phyloP scores from a whole-genome alignment of 2,113 vertebrate genomes.

The Cinclus cinclus region DNA sequence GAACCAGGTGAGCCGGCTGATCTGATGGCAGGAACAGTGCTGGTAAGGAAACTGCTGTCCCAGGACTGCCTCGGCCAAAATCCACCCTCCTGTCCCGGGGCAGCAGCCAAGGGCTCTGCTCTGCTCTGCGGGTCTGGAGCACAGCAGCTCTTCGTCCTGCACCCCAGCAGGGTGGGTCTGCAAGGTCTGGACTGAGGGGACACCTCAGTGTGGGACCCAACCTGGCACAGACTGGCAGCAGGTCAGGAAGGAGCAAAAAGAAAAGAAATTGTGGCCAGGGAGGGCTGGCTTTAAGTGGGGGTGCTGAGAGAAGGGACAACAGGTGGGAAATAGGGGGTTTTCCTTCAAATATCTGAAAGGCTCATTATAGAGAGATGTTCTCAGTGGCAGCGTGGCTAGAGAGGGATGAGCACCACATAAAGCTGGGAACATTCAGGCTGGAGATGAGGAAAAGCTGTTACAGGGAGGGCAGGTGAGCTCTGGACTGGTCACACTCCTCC shows the following conservation, averaged over 20 bases:
- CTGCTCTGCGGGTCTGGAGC: not conserved
- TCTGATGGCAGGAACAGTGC: constrained; percentile 58
- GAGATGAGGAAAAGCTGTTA: not conserved
- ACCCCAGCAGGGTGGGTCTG: fast-evolving
- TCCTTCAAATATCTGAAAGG: not conserved
- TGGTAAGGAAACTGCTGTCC: not conserved
- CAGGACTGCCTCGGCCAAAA: not conserved
- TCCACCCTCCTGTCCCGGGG: too few species aligned
- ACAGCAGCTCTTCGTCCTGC: fast-evolving
- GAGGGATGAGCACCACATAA: not conserved
- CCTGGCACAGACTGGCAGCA: not conserved
- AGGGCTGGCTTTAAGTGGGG: not conserved
- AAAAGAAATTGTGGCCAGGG: not conserved
- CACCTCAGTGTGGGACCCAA: fast-evolving
- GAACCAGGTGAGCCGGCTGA: constrained; percentile 91
- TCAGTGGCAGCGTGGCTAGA: not conserved
- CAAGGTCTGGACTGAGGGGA: not conserved
- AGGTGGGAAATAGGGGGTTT: not conserved
- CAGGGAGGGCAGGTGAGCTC: not conserved
- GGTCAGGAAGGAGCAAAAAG: not conserved
- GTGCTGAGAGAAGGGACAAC: not conserved
- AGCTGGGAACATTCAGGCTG: not conserved
- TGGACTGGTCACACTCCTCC: not conserved
- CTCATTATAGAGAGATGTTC: not conserved
- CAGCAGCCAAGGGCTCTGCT: not conserved